phyloP scores from a whole-genome alignment of 2,888 invertebrate genomes.

The Busseola fusca region DNA sequence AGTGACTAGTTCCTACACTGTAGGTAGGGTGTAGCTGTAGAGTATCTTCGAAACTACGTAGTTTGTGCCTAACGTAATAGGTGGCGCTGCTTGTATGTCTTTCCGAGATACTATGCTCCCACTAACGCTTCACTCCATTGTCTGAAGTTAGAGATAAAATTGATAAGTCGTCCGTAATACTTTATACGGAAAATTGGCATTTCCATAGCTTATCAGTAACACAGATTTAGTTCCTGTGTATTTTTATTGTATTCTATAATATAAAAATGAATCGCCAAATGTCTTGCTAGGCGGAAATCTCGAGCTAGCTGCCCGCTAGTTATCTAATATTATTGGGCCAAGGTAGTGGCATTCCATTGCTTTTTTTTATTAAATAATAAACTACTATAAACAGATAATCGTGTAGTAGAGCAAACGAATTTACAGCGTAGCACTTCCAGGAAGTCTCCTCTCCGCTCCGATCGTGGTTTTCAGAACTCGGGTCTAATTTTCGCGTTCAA shows the following conservation, averaged over 20 bases:
- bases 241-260: slow-evolving; percentile 24
- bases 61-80: slow-evolving; percentile 18
- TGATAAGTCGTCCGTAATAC: slow-evolving; percentile 32
- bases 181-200: slow-evolving; percentile 18
- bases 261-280: no score
- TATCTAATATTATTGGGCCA: slow-evolving; percentile 31
- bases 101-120: background rate
- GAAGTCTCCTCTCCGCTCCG: background rate
- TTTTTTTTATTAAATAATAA: slow-evolving; percentile 15
- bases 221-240: slow-evolving; percentile 35
- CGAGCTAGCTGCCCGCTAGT: no score
- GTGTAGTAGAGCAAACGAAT: background rate
- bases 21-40: background rate
- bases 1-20: background rate
- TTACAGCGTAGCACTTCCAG: background rate
- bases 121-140: slow-evolving; percentile 14
- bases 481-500: background rate
- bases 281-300: no score
- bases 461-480: background rate
- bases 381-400: background rate
- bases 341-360: slow-evolving; percentile 17
- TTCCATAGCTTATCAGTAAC: slow-evolving; percentile 28
- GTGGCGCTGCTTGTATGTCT: slow-evolving; percentile 40
- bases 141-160: slow-evolving; percentile 34
- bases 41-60: background rate